These are phyloP conservation scores for Rhineura floridana DNA, from an alignment of 2,113 vertebrate species.

Conservation along the genomic window DNA sequence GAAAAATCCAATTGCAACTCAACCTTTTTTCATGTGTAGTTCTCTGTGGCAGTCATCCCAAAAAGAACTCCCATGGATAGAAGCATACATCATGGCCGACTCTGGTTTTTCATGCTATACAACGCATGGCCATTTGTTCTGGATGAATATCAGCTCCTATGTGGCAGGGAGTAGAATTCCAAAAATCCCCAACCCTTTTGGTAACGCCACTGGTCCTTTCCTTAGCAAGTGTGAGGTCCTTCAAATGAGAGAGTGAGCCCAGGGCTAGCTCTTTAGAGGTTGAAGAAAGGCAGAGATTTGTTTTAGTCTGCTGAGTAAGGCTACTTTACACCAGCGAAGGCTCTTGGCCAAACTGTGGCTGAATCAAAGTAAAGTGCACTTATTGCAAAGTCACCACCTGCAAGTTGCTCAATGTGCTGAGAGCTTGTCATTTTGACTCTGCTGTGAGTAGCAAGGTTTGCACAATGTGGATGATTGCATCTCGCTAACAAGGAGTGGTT, in stretches of 20 bases:
- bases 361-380: background rate
- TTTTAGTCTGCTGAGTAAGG: background rate
- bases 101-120: background rate
- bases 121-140: background rate
- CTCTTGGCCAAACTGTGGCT: background rate
- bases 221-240: background rate
- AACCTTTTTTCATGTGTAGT: background rate
- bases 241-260: background rate
- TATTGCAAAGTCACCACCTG: background rate
- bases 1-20: constrained; percentile 1
- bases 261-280: background rate
- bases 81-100: background rate
- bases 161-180: background rate
- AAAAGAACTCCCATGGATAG: background rate
- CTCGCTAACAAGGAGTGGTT: background rate
- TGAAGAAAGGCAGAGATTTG: background rate
- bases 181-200: background rate
- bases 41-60: background rate
- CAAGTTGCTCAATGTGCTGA: background rate
- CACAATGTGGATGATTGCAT: background rate
- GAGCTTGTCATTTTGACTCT: background rate
- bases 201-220: background rate
- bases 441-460: background rate
- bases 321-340: background rate
- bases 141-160: background rate